Evolutionary conservation across 2,888 invertebrate genomes (phyloP), one percentile per base, ranked within the genome.

Genomic region (Thyatira batis): DNA sequence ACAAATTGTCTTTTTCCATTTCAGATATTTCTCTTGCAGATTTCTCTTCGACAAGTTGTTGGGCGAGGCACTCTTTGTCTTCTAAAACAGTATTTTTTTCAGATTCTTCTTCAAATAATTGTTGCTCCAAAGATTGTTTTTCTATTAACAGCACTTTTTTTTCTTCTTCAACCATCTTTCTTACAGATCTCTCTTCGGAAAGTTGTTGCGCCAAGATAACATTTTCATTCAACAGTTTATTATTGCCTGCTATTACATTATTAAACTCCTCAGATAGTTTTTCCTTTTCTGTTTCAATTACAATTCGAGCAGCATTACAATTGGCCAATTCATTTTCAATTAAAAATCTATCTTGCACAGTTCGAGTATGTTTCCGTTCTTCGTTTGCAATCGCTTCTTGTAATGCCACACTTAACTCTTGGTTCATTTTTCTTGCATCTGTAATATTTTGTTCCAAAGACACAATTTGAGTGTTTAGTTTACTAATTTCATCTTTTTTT

Each of bases 21-120:
- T 79, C 77, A 1, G 62, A 60, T 46, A 77, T 60, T 52, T 78
- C 66, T 55, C 69, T 76, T 0, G 65, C 58, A 5, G 71, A 65
- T 60, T 67, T 75, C 53, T 82, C 81, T 66, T 82, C 80, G 0
- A 73, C 54, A 23, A 80, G 57, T 33, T 81, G 73, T 54, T 78
- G 76, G 0, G 71, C 71, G 5, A 84, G 68, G 59, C 70, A 74
- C 56, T 80, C 75, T 53, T 74, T 80, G 52, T 75, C 68, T 54
- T 76, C 64, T 28, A 60, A 48, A 28, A 65, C 56, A 55, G 33
- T 56, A 39, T 57, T 57, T 11, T 58, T 57, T 11, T 61, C 51
- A 48, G 60, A 49, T 20, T 60, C 59, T 55, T 71, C 67, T 49
- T 73, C 61, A n/a, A 50, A 30, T 44, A 73, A 50, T 46, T 68